phyloP scores from a whole-genome alignment of 2,113 vertebrate species.

The Nothocercus julius region DNA sequence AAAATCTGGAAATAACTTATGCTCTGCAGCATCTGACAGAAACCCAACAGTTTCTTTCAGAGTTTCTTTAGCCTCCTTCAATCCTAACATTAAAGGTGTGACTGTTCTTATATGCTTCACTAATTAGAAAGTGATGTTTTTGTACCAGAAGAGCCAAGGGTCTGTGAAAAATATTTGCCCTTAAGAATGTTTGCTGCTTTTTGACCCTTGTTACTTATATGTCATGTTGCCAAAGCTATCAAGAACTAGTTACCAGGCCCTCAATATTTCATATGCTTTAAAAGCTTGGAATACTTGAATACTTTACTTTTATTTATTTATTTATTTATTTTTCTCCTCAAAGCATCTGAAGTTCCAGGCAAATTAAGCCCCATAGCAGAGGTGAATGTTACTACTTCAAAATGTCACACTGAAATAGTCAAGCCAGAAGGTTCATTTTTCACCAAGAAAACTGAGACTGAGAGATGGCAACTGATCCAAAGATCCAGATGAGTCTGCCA shows the following conservation, averaged over 20 bases:
- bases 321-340: not conserved
- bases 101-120: not conserved
- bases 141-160: not conserved
- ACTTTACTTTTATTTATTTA: not conserved
- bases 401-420: not conserved
- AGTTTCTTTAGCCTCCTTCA: not conserved
- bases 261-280: not conserved
- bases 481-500: not conserved
- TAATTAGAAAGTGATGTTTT: constrained; percentile 17
- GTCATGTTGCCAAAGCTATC: not conserved
- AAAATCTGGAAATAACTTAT: not conserved
- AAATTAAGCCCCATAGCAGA: not conserved
- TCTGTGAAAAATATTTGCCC: not conserved
- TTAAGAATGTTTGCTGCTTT: constrained; percentile 34
- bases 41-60: not conserved
- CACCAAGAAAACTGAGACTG: not conserved
- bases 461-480: not conserved
- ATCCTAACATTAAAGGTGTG: not conserved
- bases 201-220: not conserved
- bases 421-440: not conserved
- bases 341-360: not conserved
- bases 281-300: not conserved
- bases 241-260: not conserved
- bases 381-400: not conserved
- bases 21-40: not conserved